phyloP scores from a whole-genome alignment of 2,888 invertebrate genomes.

The Drosophila imparisetae region DNA sequence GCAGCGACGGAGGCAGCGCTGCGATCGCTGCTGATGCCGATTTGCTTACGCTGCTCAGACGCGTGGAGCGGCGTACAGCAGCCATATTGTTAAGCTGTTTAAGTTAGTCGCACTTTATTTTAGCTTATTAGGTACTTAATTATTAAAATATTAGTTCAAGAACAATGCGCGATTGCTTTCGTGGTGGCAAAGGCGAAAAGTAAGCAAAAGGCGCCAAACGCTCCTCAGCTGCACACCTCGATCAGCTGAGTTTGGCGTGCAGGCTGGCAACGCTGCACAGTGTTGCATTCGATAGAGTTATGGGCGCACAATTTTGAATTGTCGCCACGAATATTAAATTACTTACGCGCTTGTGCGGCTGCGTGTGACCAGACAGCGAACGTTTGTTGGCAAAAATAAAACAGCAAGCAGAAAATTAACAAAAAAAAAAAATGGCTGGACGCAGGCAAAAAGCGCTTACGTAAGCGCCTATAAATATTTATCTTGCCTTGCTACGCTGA shows the following conservation, averaged over 20 bases:
- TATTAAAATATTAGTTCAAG: neutral
- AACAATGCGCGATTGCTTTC: neutral
- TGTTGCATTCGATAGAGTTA: conserved; percentile 35
- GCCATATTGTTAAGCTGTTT: conserved; percentile 71
- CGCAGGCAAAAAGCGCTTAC: conserved; percentile 70
- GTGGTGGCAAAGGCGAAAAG: conserved; percentile 34
- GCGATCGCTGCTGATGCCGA: conserved; percentile 47
- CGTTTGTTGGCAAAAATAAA: conserved; percentile 67
- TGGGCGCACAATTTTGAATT: conserved; percentile 44
- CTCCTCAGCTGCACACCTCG: conserved; percentile 41
- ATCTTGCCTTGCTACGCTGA: conserved; percentile 50
- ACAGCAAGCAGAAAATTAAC: conserved; percentile 39
- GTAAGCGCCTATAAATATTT: conserved; percentile 82
- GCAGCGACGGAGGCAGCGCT: conserved; percentile 52
- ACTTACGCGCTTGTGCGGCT: conserved; percentile 66
- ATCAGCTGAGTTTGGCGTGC: conserved; percentile 52
- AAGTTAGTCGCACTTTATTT: conserved; percentile 17
- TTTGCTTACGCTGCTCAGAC: conserved; percentile 78
- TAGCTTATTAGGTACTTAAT: conserved; percentile 10
- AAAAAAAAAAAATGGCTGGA: conserved; percentile 53
- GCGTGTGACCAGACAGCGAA: conserved; percentile 44
- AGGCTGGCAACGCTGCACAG: conserved; percentile 60
- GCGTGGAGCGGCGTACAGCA: conserved; percentile 81
- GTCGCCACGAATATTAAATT: conserved; percentile 69
- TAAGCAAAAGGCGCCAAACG: conserved; percentile 64